Evolutionary conservation across 2,888 invertebrate genomes (phyloP), one percentile per base, ranked within the genome.

Genomic region (Timema cristinae): DNA sequence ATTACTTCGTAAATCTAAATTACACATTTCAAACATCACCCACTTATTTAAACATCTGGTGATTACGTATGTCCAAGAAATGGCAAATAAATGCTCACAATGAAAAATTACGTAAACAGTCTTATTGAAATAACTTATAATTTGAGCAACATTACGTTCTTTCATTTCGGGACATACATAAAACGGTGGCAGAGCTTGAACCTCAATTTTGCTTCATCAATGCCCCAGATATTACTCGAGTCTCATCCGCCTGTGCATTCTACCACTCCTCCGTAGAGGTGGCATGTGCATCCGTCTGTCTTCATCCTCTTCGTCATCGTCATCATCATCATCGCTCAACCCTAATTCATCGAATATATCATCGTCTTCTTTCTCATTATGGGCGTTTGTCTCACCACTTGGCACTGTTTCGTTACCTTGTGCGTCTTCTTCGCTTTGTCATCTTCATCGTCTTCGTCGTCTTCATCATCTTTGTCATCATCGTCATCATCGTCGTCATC

Each of bases 301-400:
- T 0, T 71, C 56, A 7, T 67, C 67, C 11, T 71, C 66, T 16
- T 66, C 71, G 50, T 73, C 75, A 47, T 75, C 68, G 49, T 75
- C 74, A 10, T 76, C 73, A 7, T 75, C 75, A 54, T 76, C 76
- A 54, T 76, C 76, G 11, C 73, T 75, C 8, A 66, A 32, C 7
- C 68, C 68, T 10, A 69, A 48, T 13, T 72, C 73, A 0, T 78
- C 75, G 59, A 79, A 79, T 48, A 81, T 82, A 32, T 81, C 82
- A 70, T 81, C 81, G 70, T 79, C 70, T 81, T 80, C 78, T 52
- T 80, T 80, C 52, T 74, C 72, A 10, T 78, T 78, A 69, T 79
- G 79, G 71, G 78, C 82, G 50, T 84, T 83, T 76, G 82, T 84
- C 8, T 85, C 79, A 76, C 76, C 84, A 6, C 49, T 66, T 9